phyloP scores from a whole-genome alignment of 1,140 invertebrate genomes.

The Drosophila lowei region DNA sequence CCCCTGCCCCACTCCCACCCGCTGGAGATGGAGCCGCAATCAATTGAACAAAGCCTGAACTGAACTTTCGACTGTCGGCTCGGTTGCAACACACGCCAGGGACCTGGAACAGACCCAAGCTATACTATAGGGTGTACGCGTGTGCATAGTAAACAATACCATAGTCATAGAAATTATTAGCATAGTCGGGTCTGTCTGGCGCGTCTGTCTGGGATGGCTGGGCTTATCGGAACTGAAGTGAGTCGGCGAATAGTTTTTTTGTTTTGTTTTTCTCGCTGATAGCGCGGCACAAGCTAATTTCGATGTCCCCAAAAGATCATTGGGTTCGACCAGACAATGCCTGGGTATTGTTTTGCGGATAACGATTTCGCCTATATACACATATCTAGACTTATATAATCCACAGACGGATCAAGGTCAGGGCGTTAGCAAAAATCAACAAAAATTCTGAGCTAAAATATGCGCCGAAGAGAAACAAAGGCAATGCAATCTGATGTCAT shows the following conservation, averaged over 20 bases:
- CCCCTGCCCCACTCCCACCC: background rate
- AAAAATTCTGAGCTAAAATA: constrained; percentile 53
- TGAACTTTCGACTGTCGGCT: constrained; percentile 61
- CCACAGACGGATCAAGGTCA: constrained; percentile 55
- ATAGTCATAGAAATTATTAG: constrained; percentile 35
- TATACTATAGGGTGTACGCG: constrained; percentile 7
- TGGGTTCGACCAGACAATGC: constrained; percentile 27
- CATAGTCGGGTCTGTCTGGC: constrained; percentile 54
- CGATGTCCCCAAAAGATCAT: constrained; percentile 10
- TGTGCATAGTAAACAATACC: constrained; percentile 37
- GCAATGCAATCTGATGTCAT: constrained; percentile 16
- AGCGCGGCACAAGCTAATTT: constrained; percentile 12
- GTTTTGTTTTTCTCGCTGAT: constrained; percentile 14
- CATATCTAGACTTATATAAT: constrained; percentile 58
- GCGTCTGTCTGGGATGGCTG: constrained; percentile 41
- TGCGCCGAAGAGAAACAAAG: constrained; percentile 12
- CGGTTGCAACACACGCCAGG: constrained; percentile 37
- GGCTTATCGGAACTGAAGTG: constrained; percentile 53
- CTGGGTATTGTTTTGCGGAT: constrained; percentile 13
- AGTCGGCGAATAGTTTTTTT: constrained; percentile 36
- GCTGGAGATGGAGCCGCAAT: constrained; percentile 26
- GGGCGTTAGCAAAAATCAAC: constrained; percentile 22
- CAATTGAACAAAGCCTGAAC: constrained; percentile 21
- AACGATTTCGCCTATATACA: constrained; percentile 14
- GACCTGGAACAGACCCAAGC: constrained; percentile 3